Evolutionary conservation across 2,888 invertebrate genomes (phyloP), one percentile per base, ranked within the genome.

Genomic region (Rhingia campestris): DNA sequence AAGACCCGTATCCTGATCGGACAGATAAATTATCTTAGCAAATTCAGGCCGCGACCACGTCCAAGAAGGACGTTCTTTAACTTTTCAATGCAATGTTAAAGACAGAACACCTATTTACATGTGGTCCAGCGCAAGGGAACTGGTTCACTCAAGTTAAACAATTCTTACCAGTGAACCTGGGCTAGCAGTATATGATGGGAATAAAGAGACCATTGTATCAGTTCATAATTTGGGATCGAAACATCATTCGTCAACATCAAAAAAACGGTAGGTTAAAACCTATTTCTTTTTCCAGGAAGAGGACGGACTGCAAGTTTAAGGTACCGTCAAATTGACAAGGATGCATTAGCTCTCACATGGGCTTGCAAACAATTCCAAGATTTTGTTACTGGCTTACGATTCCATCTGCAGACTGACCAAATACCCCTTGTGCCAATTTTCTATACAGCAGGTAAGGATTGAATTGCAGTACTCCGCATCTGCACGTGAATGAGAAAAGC

Each of bases 281-380:
- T 4, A 90, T 91, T 33, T 88, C 88, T 4, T 91, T 89, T 0
- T 91, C 89, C 53, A 87, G 86, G 85, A 90, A 86, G 72, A 88
- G 89, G 56, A 88, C 87, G 51, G 89, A 86, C 4, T 87, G 88
- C 7, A 89, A 92, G 61, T n/a, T 87, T 84, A 45, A 82, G 80
- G 12, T 89, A 89, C 80, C 90, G 87, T 4, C 88, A 89, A 10
- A 63, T 70, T 12, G 69, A 76, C 39, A 61, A 54, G 37, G 51
- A 64, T 45, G 70, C 58, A 22, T 56, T 64, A 41, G 64, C 70
- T 12, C 59, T 70, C n/a, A 69, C 47, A 51, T 77, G 37, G 47
- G 59, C 56, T n/a, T 58, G 43, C 32, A 39, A 77, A 10, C 88
- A 88, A 84, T 92, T 91, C 80, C 88, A 89, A 70, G 86, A 89